Evolutionary conservation across 2,888 invertebrate genomes (phyloP).

Genomic region (Silvanus unidentatus): DNA sequence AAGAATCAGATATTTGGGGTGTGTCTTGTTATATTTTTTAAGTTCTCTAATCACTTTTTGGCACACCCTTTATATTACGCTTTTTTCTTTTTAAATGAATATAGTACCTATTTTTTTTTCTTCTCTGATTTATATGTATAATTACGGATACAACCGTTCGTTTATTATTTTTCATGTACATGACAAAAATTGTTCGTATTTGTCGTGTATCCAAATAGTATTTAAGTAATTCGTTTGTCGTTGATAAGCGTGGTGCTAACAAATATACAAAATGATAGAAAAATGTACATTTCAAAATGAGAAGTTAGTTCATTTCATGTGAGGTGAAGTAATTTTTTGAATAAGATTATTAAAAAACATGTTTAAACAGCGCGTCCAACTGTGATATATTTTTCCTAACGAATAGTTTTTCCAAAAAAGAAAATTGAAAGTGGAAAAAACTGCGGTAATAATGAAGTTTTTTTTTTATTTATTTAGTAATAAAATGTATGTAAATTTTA

Average conservation of each 20-base stretch:
- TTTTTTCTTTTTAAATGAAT: too few species aligned
- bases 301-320: slow-evolving; percentile 29
- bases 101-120: too few species aligned
- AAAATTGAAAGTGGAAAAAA: slow-evolving; percentile 3
- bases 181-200: slow-evolving; percentile 39
- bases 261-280: too few species aligned
- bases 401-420: slow-evolving; percentile 39
- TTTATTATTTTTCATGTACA: slow-evolving; percentile 16
- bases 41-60: too few species aligned
- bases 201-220: slow-evolving; percentile 39
- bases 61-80: too few species aligned
- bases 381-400: slow-evolving; percentile 44
- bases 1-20: too few species aligned
- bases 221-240: slow-evolving; percentile 39
- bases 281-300: slow-evolving; percentile 27
- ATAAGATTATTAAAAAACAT: slow-evolving; percentile 19
- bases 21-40: too few species aligned
- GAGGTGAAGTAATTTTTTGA: too few species aligned
- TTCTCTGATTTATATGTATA: slow-evolving; percentile 25
- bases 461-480: slow-evolving; percentile 8
- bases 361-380: slow-evolving; percentile 41
- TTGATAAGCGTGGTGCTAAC: slow-evolving; percentile 32
- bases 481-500: slow-evolving; percentile 9
- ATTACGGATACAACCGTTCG: slow-evolving; percentile 14
- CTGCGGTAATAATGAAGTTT: background rate